Conservation (phyloP, 1,140 invertebrate genomes). For the Penaeus chinensis region DNA sequence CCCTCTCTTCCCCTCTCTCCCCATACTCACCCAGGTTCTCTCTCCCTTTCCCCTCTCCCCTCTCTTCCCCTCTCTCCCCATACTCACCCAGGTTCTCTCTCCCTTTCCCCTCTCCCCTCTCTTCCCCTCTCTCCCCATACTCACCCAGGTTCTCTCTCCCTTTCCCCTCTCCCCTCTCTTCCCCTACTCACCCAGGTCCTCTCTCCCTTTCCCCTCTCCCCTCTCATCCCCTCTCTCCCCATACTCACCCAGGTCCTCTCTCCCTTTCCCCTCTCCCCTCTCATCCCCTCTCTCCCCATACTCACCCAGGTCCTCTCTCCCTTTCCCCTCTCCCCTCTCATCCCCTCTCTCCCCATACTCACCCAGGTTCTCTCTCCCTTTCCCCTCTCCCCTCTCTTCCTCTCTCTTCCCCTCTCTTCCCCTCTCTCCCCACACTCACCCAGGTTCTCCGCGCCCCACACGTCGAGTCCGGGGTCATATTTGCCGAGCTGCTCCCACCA, state of each 20-base stretch:
- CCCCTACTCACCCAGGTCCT: neutral
- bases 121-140: too few species aligned
- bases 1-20: neutral
- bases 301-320: too few species aligned
- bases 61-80: too few species aligned
- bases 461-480: conserved; percentile 73
- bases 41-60: neutral
- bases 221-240: too few species aligned
- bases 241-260: neutral
- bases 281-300: neutral
- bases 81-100: too few species aligned
- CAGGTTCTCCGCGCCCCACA: conserved; percentile 75
- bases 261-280: neutral
- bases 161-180: too few species aligned
- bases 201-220: too few species aligned
- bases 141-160: too few species aligned
- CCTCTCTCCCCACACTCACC: conserved; percentile 60
- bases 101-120: too few species aligned
- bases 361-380: neutral
- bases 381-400: too few species aligned
- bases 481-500: conserved; percentile 72
- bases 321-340: too few species aligned
- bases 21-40: neutral
- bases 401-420: too few species aligned
- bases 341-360: neutral